Evolutionary conservation across 2,888 invertebrate genomes (phyloP).

Genomic region (Himalopsyche kuldschensis): DNA sequence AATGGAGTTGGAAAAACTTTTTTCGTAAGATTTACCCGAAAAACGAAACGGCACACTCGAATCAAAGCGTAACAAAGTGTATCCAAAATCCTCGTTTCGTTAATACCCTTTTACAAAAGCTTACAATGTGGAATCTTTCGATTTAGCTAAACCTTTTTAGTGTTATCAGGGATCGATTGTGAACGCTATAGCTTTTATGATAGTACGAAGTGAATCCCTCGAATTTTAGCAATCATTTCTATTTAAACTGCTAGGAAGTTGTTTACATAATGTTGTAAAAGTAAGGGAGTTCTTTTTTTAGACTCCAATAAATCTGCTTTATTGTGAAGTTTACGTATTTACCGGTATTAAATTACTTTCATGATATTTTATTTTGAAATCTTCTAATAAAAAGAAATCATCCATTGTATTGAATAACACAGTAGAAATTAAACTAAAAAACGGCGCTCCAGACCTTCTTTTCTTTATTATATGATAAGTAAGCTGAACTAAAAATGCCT

Average conservation of each 20-base stretch:
- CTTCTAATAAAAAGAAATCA: no score
- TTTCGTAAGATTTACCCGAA: background rate
- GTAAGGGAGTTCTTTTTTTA: no score
- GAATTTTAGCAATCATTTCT: background rate
- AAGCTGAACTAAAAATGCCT: no score
- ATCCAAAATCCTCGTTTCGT: background rate
- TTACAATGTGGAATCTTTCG: background rate
- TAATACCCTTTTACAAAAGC: background rate
- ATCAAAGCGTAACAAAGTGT: background rate
- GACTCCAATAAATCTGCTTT: no score
- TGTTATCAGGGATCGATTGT: background rate
- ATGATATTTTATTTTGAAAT: no score
- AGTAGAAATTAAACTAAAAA: no score
- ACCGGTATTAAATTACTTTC: no score
- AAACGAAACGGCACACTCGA: background rate
- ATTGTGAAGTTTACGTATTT: no score
- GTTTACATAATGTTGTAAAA: background rate
- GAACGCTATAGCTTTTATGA: background rate
- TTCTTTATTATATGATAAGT: no score
- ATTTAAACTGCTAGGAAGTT: background rate
- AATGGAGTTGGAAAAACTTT: background rate
- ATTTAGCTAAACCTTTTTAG: background rate
- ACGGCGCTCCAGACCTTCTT: no score
- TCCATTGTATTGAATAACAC: no score
- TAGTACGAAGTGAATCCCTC: background rate